These are phyloP conservation scores for Aphelocoma coerulescens DNA, from an alignment of 2,113 vertebrate genomes.

Conservation along the genomic window DNA sequence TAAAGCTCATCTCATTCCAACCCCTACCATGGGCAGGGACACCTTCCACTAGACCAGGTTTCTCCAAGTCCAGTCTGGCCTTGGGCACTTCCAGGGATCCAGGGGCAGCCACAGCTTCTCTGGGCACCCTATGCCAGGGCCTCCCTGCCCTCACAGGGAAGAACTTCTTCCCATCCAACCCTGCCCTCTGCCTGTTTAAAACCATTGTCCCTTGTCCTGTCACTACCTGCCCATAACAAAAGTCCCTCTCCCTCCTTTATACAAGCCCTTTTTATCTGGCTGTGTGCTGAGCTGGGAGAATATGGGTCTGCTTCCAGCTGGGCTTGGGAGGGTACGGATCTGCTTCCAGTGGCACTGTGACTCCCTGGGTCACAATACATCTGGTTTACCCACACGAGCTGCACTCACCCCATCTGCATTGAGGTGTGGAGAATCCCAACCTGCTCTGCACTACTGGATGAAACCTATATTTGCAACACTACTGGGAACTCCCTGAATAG, in stretches of 20 bases:
- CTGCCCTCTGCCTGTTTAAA: background rate
- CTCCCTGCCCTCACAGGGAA: background rate
- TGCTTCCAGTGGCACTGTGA: background rate
- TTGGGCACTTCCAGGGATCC: background rate
- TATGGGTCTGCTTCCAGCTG: background rate
- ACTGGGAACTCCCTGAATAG: background rate
- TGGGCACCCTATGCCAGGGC: background rate
- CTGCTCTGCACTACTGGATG: background rate
- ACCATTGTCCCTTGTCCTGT: background rate
- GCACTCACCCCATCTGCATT: background rate
- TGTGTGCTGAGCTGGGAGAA: background rate
- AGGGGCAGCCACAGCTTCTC: background rate
- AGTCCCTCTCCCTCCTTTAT: background rate
- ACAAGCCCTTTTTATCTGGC: background rate
- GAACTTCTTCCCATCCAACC: background rate
- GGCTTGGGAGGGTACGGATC: background rate
- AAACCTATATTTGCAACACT: background rate
- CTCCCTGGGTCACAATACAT: background rate
- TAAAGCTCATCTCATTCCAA: background rate
- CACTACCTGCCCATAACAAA: background rate
- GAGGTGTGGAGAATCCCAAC: background rate
- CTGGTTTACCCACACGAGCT: background rate
- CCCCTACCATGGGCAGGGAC: background rate
- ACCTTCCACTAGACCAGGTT: background rate
- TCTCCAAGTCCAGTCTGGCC: background rate